Conservation (phyloP, 2,113 vertebrate genomes). For the Ameiurus melas region DNA sequence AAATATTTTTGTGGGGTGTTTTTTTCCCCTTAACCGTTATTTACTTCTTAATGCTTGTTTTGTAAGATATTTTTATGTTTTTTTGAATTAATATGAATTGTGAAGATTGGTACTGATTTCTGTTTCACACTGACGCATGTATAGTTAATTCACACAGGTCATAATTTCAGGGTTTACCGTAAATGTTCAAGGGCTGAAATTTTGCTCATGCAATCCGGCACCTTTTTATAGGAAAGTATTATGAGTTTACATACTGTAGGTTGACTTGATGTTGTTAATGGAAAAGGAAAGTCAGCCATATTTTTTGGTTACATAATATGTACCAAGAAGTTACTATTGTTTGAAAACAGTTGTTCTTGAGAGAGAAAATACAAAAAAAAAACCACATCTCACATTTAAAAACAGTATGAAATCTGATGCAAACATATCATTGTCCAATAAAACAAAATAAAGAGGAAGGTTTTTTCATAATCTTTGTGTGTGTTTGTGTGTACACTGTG, state of each 20-base stretch:
- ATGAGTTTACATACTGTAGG: not conserved
- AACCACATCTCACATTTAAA: not conserved
- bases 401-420: not conserved
- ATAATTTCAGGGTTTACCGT: conserved; percentile 7
- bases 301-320: not conserved
- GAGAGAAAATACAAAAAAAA: not conserved
- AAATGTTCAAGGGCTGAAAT: conserved; percentile 15
- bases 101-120: conserved; percentile 30
- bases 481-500: not conserved
- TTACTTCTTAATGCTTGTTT: not conserved
- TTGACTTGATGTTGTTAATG: not conserved
- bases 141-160: conserved; percentile 12
- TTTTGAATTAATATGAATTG: conserved; percentile 13
- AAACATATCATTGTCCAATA: not conserved
- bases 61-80: conserved; percentile 13
- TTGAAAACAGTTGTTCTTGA: not conserved
- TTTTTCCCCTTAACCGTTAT: not conserved
- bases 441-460: not conserved
- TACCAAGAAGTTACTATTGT: not conserved
- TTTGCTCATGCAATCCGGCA: not conserved
- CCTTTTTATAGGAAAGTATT: conserved; percentile 29
- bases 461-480: not conserved
- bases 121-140: not conserved
- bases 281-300: conserved; percentile 1
- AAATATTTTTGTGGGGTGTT: conserved; percentile 14